Evolutionary conservation across 2,797 vertebrate species (phyloP).

Genomic region (Sebastes steindachneri): DNA sequence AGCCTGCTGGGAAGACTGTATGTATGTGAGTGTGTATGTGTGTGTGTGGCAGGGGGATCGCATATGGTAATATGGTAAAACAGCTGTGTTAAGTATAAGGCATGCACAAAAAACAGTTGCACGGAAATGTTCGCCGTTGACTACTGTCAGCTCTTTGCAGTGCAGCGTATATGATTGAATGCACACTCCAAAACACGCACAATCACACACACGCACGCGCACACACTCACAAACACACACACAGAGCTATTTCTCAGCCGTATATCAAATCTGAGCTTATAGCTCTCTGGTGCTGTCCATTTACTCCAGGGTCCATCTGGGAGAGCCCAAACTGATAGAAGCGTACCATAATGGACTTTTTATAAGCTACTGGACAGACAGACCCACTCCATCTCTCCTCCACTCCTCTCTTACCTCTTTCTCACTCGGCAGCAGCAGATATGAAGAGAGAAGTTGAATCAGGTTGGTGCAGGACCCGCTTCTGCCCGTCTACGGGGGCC

Average conservation of each 20-base stretch:
- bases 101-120: constrained; percentile 33
- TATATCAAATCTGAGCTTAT: constrained; percentile 79
- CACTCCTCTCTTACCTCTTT: constrained; percentile 33
- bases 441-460: constrained; percentile 68
- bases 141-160: constrained; percentile 29
- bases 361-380: constrained; percentile 80
- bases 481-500: constrained; percentile 31
- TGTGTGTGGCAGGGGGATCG: constrained; percentile 4
- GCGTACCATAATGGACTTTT: constrained; percentile 80
- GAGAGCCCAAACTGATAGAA: constrained; percentile 79
- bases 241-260: constrained; percentile 53
- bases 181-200: constrained; percentile 15
- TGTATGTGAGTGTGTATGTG: constrained; percentile 16
- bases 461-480: constrained; percentile 53
- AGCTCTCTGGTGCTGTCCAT: constrained; percentile 76
- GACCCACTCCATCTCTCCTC: constrained; percentile 68
- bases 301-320: constrained; percentile 78
- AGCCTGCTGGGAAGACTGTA: constrained; percentile 52
- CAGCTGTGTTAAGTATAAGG: constrained; percentile 49
- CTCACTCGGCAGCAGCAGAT: constrained; percentile 56
- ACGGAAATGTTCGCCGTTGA: constrained; percentile 24
- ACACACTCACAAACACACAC: constrained; percentile 7
- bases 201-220: constrained; percentile 7
- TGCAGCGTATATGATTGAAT: constrained; percentile 34
- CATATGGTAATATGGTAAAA: constrained; percentile 55